phyloP scores from a whole-genome alignment of 2,797 vertebrate genomes.

The Eospalax fontanierii region DNA sequence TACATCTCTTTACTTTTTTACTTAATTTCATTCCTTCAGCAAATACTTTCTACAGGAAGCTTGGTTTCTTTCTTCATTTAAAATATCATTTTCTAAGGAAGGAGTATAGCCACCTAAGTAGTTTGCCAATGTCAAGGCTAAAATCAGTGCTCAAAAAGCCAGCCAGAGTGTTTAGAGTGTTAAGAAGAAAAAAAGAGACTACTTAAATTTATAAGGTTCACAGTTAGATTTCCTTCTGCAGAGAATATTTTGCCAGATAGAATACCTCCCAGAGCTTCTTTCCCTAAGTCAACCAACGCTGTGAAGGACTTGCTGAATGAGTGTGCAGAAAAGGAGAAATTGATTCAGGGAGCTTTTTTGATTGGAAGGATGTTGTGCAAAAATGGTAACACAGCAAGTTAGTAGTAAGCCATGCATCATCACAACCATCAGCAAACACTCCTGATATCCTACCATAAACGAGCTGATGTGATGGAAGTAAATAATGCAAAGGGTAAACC shows the following conservation, averaged over 20 bases:
- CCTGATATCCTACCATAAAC: background rate
- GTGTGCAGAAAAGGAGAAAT: background rate
- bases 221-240: background rate
- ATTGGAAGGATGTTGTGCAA: background rate
- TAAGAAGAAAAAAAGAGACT: conserved; percentile 13
- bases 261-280: background rate
- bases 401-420: conserved; percentile 10
- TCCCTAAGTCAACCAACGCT: background rate
- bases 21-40: background rate
- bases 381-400: background rate
- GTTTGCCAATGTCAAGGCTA: conserved; percentile 15
- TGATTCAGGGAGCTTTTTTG: background rate
- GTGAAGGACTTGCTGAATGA: background rate
- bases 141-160: background rate
- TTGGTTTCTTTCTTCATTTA: conserved; percentile 44
- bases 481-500: conserved; percentile 23
- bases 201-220: conserved; percentile 11
- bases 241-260: conserved; percentile 12
- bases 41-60: background rate
- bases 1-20: background rate
- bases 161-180: conserved; percentile 2
- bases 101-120: background rate
- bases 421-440: background rate
- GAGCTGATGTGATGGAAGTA: background rate
- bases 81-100: conserved; percentile 37